Base-by-base conservation (phyloP, 2,888 invertebrate species). In the Acanthacorydalis orientalis region DNA sequence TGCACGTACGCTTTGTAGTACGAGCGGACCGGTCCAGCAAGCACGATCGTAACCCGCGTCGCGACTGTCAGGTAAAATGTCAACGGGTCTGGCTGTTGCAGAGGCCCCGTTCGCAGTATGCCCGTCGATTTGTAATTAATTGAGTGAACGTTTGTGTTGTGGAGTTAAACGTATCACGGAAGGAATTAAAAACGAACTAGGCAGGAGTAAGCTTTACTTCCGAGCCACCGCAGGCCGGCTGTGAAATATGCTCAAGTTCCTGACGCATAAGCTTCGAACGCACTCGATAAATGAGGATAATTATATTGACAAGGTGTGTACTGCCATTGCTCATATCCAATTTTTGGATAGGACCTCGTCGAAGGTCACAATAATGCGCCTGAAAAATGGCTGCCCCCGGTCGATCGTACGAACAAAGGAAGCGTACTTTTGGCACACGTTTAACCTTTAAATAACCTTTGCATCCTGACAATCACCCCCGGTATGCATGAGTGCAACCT, bases 201-300 rank as follows among this genome's bases (percentile, higher is more conserved):
- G 23, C 6, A 23, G 23, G 23, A 23, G 23, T 23, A 23, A 23
- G 23, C 3, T 23, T 23, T 23, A 23, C 23, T 23, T 16, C 7
- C 16, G 32, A 31, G 47, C 42, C 43, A 32, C 23, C 42, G 43
- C 11, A 11, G 23, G 23, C 31, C 64, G 68, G 63, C 65, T 63
- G 63, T 63, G 73, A 77, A 80, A 77, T 76, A 85, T 85, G 84
- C 80, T 85, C 71, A 84, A 83, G 73, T 84, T 83, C 72, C 75
- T 86, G 64, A 85, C 85, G 60, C 81, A 84, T 70, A 86, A 86
- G 74, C 74, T 86, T 68, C 79, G 81, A 71, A 82, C 83, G 67
- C 85, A 86, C 70, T 83, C 84, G 67, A 77, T 86, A 70, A 84
- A 83, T 75, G 85, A 86, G 74, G 81, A 83, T 68, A 75, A 74